phyloP scores from a whole-genome alignment of 2,888 invertebrate genomes.

The Phyllotreta cruciferae region DNA sequence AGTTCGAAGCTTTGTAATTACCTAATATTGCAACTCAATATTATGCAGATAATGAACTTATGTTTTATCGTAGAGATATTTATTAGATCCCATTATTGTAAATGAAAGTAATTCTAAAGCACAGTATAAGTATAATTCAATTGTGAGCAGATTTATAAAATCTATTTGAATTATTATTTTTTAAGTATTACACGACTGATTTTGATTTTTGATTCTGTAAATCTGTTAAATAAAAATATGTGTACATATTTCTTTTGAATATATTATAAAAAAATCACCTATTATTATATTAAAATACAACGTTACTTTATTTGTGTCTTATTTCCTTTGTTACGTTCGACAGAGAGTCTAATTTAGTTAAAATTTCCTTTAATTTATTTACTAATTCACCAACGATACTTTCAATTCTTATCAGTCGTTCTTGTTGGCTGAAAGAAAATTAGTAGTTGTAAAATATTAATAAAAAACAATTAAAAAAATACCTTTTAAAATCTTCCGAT shows the following conservation, averaged over 20 bases:
- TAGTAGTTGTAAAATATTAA: not conserved
- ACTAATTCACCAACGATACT: constrained; percentile 44
- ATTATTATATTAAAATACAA: constrained; percentile 40
- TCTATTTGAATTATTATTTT: constrained; percentile 39
- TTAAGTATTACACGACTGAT: constrained; percentile 48
- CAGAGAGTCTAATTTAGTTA: constrained; percentile 49
- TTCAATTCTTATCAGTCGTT: constrained; percentile 51
- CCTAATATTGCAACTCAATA: too few species aligned
- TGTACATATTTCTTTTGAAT: constrained; percentile 50
- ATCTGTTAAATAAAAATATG: constrained; percentile 43
- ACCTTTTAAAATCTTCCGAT: constrained; percentile 49
- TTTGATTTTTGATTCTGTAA: constrained; percentile 48
- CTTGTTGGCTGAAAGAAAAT: constrained; percentile 52
- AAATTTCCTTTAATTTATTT: constrained; percentile 45
- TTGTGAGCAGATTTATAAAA: constrained; percentile 47
- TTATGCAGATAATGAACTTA: too few species aligned
- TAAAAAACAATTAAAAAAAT: constrained; percentile 17
- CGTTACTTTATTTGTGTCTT: constrained; percentile 34
- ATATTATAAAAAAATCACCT: constrained; percentile 43
- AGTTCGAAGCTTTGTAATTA: too few species aligned
- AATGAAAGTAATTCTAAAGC: constrained; percentile 26
- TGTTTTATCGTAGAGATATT: constrained; percentile 15
- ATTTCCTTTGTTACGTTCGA: constrained; percentile 40
- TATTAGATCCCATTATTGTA: constrained; percentile 31
- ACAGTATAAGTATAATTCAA: constrained; percentile 29